Evolutionary conservation across 2,113 vertebrate genomes (phyloP).

Genomic region (Pica pica): DNA sequence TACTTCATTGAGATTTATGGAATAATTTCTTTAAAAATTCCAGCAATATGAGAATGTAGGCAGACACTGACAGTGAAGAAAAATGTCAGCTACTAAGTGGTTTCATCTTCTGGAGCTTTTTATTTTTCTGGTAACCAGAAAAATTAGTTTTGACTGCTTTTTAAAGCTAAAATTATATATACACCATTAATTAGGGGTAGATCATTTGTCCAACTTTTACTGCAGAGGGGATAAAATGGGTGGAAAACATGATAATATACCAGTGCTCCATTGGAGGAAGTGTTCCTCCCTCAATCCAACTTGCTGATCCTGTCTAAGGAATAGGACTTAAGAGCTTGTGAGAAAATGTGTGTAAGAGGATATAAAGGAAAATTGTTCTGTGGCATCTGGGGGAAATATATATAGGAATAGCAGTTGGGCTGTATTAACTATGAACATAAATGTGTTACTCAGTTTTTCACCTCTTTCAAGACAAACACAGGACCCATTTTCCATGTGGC

Average conservation of each 20-base stretch:
- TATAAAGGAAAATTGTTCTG: constrained; percentile 28
- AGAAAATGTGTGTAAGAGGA: constrained; percentile 38
- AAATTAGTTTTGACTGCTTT: constrained; percentile 40
- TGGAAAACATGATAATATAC: constrained; percentile 56
- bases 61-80: constrained; percentile 43
- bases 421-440: background rate
- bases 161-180: constrained; percentile 38
- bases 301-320: constrained; percentile 29
- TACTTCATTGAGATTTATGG: constrained; percentile 73
- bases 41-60: constrained; percentile 57
- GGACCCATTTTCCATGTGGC: background rate
- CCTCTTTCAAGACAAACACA: background rate
- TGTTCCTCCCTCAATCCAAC: constrained; percentile 17
- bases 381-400: background rate
- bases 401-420: background rate
- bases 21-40: constrained; percentile 60
- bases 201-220: constrained; percentile 33
- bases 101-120: constrained; percentile 17
- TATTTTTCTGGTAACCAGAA: constrained; percentile 23
- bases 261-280: background rate
- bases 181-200: constrained; percentile 30
- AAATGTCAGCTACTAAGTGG: constrained; percentile 54
- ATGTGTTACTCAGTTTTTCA: background rate
- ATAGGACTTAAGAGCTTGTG: constrained; percentile 16
- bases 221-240: constrained; percentile 27